Conservation (phyloP, 1,140 invertebrate species). For the Procambarus virginalis region DNA sequence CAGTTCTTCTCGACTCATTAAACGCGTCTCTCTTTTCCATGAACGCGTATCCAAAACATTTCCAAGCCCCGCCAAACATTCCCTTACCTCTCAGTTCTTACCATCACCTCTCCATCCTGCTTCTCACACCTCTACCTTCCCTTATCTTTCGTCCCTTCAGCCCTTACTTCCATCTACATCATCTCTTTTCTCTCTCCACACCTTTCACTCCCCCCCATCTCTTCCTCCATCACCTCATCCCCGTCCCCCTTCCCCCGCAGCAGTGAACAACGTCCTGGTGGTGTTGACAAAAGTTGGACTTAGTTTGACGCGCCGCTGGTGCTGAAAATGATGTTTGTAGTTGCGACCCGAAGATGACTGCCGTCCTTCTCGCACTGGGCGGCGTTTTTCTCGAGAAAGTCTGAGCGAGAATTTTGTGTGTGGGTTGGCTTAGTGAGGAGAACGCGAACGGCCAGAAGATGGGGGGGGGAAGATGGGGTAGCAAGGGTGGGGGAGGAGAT, state of each 20-base stretch:
- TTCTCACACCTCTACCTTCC: not conserved
- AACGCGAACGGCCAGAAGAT: not conserved
- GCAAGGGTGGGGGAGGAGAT: not conserved
- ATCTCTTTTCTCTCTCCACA: not conserved
- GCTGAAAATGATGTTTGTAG: slow-evolving; percentile 53
- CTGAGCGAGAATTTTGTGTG: slow-evolving; percentile 28
- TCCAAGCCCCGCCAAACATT: too few relatives aligned
- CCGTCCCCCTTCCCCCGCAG: not conserved
- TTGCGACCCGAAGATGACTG: slow-evolving; percentile 32
- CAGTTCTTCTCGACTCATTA: too few relatives aligned
- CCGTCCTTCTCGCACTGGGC: not conserved
- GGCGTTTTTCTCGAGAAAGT: slow-evolving; percentile 31
- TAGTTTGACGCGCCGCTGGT: slow-evolving; percentile 54
- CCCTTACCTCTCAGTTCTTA: not conserved
- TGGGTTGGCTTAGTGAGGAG: not conserved
- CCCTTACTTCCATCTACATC: not conserved
- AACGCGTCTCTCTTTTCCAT: too few relatives aligned
- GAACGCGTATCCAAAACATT: too few relatives aligned
- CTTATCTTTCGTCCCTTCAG: not conserved
- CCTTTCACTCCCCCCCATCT: not conserved
- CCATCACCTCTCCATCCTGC: not conserved
- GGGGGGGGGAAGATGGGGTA: not conserved
- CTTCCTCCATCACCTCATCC: not conserved
- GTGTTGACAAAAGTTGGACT: slow-evolving; percentile 57
- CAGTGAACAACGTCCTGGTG: not conserved